These are phyloP conservation scores for Netelia melanura DNA, from an alignment of 2,888 invertebrate genomes.

Conservation along the genomic window DNA sequence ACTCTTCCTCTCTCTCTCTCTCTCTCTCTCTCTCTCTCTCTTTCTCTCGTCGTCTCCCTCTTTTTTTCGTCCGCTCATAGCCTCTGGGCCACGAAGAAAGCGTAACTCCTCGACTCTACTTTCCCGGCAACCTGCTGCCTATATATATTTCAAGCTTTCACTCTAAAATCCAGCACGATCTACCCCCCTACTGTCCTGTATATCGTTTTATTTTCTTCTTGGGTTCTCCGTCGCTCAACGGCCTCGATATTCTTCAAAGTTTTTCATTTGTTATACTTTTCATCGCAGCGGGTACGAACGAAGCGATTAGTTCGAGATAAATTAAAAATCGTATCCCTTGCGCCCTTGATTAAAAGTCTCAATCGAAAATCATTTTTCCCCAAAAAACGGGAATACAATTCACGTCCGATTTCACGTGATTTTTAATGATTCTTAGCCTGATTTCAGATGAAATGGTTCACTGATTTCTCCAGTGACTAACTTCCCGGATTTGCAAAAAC, in stretches of 20 bases:
- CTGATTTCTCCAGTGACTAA: no score
- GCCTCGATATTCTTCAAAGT: background rate
- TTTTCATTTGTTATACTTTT: no score
- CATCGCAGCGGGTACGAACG: no score
- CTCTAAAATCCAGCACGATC: constrained; percentile 3
- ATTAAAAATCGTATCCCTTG: no score
- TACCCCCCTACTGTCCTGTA: background rate
- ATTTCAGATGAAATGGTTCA: no score
- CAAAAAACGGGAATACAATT: no score
- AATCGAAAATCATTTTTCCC: no score
- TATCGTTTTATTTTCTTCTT: constrained; percentile 1
- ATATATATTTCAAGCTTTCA: constrained; percentile 21
- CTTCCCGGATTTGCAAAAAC: no score
- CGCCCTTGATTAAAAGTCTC: no score
- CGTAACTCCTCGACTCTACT: constrained; percentile 23
- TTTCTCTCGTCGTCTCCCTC: constrained; percentile 51
- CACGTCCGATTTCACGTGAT: no score
- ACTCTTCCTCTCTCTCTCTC: constrained; percentile 55
- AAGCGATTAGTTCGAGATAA: no score
- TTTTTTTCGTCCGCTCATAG: constrained; percentile 7
- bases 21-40: constrained; percentile 55
- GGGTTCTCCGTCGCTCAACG: background rate
- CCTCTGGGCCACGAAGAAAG: constrained; percentile 41
- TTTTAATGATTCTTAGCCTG: no score
- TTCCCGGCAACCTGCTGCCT: constrained; percentile 17